Percentiles rank a stretch among this genome's conserved stretches.
Evolutionary conservation across 2,888 invertebrate genomes (phyloP).

Genomic region (Cheilosia impressa): DNA sequence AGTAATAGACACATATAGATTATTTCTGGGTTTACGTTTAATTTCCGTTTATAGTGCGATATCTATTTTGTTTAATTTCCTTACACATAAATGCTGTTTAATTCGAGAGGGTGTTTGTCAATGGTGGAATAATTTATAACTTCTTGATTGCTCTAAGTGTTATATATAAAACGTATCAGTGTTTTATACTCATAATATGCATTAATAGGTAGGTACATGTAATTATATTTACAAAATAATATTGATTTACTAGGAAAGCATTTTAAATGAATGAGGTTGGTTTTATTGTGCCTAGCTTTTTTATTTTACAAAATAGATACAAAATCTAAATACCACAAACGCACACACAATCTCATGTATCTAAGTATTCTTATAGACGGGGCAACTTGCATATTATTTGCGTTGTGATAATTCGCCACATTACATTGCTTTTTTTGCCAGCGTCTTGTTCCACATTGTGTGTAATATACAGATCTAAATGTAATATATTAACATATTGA

Average conservation of each 20-base stretch:
- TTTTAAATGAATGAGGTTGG: constrained; percentile 24
- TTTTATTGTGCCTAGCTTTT: constrained; percentile 22
- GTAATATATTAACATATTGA: too few relatives aligned
- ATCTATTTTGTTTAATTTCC: constrained; percentile 23
- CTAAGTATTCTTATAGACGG: background rate
- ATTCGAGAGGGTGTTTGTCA: constrained; percentile 40
- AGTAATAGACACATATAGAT: too few relatives aligned
- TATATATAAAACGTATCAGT: constrained; percentile 48
- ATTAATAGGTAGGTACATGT: constrained; percentile 2
- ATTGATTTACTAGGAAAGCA: constrained; percentile 31
- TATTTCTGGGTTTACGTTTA: constrained; percentile 21
- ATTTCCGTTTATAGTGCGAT: constrained; percentile 48
- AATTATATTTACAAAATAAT: constrained; percentile 44
- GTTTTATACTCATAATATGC: constrained; percentile 30
- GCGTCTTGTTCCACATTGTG: too few relatives aligned
- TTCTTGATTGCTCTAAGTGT: constrained; percentile 27
- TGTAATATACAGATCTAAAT: too few relatives aligned
- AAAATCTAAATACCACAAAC: constrained; percentile 1
- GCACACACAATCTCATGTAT: constrained; percentile 6
- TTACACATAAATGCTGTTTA: constrained; percentile 30
- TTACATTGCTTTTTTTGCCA: too few relatives aligned
- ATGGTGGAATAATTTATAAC: constrained; percentile 29
- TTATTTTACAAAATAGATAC: constrained; percentile 20
- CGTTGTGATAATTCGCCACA: background rate
- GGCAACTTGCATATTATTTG: background rate